Percentiles rank a stretch among this genome's conserved stretches.
Evolutionary conservation across 92 coral and sea anemone species (phyloP).

Genomic region (Isaurus tuberculatus): DNA sequence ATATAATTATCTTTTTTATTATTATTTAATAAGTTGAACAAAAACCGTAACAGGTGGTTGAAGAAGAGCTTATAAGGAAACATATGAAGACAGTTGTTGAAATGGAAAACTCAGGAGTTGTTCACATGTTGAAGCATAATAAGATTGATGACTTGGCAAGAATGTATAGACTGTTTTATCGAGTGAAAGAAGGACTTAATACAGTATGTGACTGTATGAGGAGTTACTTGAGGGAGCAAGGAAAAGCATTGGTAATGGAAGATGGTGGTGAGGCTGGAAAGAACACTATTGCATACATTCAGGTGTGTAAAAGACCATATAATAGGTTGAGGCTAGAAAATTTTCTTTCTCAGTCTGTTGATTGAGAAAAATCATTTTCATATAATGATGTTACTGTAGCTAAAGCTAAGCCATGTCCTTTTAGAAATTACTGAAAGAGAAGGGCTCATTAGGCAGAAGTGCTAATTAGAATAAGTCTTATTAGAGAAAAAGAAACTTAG

Average conservation of each 20-base stretch:
- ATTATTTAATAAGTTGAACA: neutral
- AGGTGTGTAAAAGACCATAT: conserved; percentile 58
- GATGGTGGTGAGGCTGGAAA: conserved; percentile 92
- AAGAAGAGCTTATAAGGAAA: conserved; percentile 91
- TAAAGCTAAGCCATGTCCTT: too few relatives aligned
- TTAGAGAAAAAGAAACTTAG: too few relatives aligned
- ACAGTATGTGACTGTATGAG: conserved; percentile 99
- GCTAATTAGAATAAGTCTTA: too few relatives aligned
- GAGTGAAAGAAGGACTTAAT: conserved; percentile 93
- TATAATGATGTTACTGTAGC: too few relatives aligned
- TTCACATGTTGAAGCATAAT: conserved; percentile 97
- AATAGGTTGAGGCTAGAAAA: neutral
- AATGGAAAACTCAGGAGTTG: conserved; percentile 99
- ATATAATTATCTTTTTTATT: too few relatives aligned
- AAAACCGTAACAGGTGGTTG: conserved; percentile 75
- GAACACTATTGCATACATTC: conserved; percentile 92
- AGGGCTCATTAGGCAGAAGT: too few relatives aligned
- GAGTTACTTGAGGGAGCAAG: conserved; percentile 94
- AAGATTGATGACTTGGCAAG: conserved; percentile 98
- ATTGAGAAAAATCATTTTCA: too few relatives aligned
- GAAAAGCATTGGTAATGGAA: conserved; percentile 89
- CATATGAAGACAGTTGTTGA: conserved; percentile 99
- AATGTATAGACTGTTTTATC: conserved; percentile 88
- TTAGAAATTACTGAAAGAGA: too few relatives aligned
- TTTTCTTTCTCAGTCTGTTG: too few relatives aligned